These are phyloP conservation scores for Procambarus virginalis DNA, from an alignment of 1,140 invertebrate species.

Conservation along the genomic window DNA sequence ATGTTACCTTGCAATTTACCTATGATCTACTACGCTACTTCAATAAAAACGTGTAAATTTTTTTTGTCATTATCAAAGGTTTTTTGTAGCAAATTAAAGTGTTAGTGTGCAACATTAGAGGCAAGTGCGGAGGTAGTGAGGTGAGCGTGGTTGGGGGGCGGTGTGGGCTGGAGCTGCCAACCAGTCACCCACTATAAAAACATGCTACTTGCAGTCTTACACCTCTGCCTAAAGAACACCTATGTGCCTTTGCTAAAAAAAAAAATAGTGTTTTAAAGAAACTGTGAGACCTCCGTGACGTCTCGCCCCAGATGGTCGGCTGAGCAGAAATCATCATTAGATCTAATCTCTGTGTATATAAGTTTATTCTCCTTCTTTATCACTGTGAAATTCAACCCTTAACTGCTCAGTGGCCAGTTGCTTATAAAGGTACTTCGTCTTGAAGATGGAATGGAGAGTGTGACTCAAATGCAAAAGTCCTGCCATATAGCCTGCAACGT, in stretches of 20 bases:
- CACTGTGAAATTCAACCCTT: neutral
- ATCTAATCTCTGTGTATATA: neutral
- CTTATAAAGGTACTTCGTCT: neutral
- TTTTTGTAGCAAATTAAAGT: too few relatives aligned
- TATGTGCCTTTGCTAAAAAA: neutral
- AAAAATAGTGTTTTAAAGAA: constrained; percentile 6
- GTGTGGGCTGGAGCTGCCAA: too few relatives aligned
- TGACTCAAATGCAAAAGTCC: neutral
- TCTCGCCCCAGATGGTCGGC: neutral
- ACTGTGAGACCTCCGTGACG: neutral
- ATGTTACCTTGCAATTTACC: too few relatives aligned
- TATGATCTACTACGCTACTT: too few relatives aligned
- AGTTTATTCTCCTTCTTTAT: neutral
- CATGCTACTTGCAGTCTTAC: neutral
- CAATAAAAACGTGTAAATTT: too few relatives aligned
- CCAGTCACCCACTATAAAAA: neutral
- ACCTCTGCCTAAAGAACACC: constrained; percentile 1
- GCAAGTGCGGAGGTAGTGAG: too few relatives aligned
- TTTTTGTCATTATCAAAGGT: too few relatives aligned
- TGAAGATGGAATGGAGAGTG: neutral
- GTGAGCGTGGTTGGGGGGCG: too few relatives aligned
- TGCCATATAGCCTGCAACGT: neutral
- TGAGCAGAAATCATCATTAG: neutral
- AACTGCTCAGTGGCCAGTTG: constrained; percentile 1
- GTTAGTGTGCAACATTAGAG: too few relatives aligned